Conservation (phyloP, 2,888 invertebrate genomes). For the Ochlodes sylvanus region DNA sequence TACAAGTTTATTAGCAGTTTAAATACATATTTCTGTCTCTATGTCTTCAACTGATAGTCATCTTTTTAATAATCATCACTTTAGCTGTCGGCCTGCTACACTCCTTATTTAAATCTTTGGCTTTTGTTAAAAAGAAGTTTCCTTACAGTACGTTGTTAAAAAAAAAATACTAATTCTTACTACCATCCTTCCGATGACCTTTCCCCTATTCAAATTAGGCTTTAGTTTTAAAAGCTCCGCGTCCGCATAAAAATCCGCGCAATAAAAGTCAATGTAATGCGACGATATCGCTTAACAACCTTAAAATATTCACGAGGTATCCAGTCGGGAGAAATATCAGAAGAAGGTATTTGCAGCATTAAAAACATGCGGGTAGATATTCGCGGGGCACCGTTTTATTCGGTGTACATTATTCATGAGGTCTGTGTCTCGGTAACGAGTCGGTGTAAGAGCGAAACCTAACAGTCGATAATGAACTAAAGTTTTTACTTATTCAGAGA, state of each 20-base stretch:
- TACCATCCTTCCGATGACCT: slow-evolving; percentile 4
- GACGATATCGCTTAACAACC: slow-evolving; percentile 44
- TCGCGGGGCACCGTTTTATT: slow-evolving; percentile 71
- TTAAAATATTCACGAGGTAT: slow-evolving; percentile 59
- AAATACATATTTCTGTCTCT: too few relatives aligned
- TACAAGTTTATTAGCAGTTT: too few relatives aligned
- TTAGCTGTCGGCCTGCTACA: too few relatives aligned
- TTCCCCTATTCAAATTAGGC: slow-evolving; percentile 31
- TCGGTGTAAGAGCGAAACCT: slow-evolving; percentile 69
- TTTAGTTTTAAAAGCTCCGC: slow-evolving; percentile 38
- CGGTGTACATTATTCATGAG: slow-evolving; percentile 81
- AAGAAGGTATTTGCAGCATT: slow-evolving; percentile 69
- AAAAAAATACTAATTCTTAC: background rate
- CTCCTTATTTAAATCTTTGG: too few relatives aligned
- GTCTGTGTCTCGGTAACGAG: slow-evolving; percentile 76
- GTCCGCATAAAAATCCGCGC: slow-evolving; percentile 39
- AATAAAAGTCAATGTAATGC: slow-evolving; percentile 39
- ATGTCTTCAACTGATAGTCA: too few relatives aligned
- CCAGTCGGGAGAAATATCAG: slow-evolving; percentile 58
- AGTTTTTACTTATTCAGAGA: slow-evolving; percentile 57
- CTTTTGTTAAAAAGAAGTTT: too few relatives aligned
- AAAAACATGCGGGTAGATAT: slow-evolving; percentile 77
- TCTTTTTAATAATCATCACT: too few relatives aligned
- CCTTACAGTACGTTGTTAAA: background rate
- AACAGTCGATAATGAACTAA: slow-evolving; percentile 75